Evolutionary conservation across 2,797 vertebrate genomes (phyloP), one percentile per base, ranked within the genome.

Genomic region (Pachyuromys duprasi): DNA sequence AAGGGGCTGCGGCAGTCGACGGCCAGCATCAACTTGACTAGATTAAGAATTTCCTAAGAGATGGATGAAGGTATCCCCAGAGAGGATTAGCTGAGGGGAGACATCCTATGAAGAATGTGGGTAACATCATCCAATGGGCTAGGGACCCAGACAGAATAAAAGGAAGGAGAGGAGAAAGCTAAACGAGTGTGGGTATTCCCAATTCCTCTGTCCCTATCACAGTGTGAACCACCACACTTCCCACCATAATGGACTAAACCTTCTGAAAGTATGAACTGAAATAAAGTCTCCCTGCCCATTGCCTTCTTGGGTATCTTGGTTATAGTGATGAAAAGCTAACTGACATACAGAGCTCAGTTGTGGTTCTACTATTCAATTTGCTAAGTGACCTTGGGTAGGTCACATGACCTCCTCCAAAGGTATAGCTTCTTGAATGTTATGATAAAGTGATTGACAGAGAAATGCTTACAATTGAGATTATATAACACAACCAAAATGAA

Each of bases 401-500:
- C 72, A 84, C 45, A 8, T 78, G 69, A 88, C 24, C 60, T 63
- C 6, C 33, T 18, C 4, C 57, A 65, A 9, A 74, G 49, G 22
- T 14, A 1, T 11, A 88, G 67, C 60, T 90, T 82, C 78, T 93
- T 89, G 5, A 86, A 74, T 24, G 39, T 9, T 62, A 86, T 76
- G 92, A 83, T 63, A 45, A 65, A 75, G n/a, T 18, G 9, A 67
- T 62, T 89, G 63, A 93, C 72, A 91, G 15, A 86, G 28, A 74
- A 92, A 76, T 78, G 60, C 31, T 65, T 89, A 87, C 84, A 24
- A 26, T 87, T 82, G 67, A 84, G 60, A 36, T n/a, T 82, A 45
- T 89, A 91, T 89, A 60, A 94, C 90, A 93, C 7, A 93, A 65
- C 55, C 87, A 88, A 91, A 67, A 42, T n/a, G 90, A 39, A 91